These are phyloP conservation scores for Drosophila conformis DNA, from an alignment of 2,888 invertebrate genomes.

Conservation along the genomic window DNA sequence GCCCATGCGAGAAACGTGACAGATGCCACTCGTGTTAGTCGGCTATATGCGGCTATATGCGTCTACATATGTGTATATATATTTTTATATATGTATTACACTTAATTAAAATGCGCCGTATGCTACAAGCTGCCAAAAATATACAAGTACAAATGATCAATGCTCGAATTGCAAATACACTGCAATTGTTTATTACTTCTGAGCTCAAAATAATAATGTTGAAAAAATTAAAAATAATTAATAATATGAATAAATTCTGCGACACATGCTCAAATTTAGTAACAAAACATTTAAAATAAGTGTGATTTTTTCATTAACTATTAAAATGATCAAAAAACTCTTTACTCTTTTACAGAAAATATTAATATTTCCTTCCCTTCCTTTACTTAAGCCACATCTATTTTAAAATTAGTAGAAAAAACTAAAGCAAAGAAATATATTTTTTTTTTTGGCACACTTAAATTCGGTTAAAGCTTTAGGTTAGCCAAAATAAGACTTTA, in stretches of 20 bases:
- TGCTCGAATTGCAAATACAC: not conserved
- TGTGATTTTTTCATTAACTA: not conserved
- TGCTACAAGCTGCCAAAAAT: slow-evolving; percentile 15
- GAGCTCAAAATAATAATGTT: not conserved
- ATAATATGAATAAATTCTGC: not conserved
- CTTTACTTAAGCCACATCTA: not conserved
- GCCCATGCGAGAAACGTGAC: slow-evolving; percentile 75
- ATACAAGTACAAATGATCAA: not conserved
- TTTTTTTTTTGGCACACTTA: not conserved
- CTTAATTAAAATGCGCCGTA: slow-evolving; percentile 55
- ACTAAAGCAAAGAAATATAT: not conserved
- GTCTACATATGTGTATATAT: slow-evolving; percentile 4
- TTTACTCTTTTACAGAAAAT: not conserved
- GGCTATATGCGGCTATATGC: slow-evolving; percentile 7
- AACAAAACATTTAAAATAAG: not conserved
- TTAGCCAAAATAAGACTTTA: slow-evolving; percentile 13
- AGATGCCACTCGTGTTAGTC: slow-evolving; percentile 56
- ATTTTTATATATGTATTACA: slow-evolving; percentile 5
- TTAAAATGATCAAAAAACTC: not conserved
- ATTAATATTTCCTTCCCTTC: not conserved
- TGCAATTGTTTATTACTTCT: not conserved
- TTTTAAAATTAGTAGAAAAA: not conserved
- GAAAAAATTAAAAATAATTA: not conserved
- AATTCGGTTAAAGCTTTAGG: slow-evolving; percentile 28
- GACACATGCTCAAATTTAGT: not conserved